Evolutionary conservation across 2,113 vertebrate genomes (phyloP), one percentile per base, ranked within the genome.

Genomic region (Epinephelus fuscoguttatus): DNA sequence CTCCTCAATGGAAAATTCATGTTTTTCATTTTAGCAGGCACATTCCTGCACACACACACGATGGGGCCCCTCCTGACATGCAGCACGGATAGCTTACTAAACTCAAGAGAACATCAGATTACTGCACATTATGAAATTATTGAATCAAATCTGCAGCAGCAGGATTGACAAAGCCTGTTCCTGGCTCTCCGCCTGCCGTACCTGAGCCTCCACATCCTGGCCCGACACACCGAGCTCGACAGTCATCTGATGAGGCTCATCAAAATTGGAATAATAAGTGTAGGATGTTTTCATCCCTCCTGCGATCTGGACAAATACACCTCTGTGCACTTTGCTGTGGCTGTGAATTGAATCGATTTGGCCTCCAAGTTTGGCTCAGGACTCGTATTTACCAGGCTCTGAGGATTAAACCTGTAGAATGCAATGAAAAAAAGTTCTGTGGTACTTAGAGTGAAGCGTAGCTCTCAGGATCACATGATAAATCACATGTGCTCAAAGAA

Each of bases 1-100:
- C 6, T 70, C 37, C 84, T 7, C 74, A 78, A 50, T 73, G 84
- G 88, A 90, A 91, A 82, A 78, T 53, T 70, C 4, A 84, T 84
- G 81, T 78, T 78, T 90, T 82, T 78, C 50, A 75, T 86, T 90
- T 88, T 30, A 53, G 60, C 76, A 23, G 62, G 14, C 80, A 60
- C 81, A 90, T 84, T 82, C 86, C 77, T 74, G 47, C 75, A 64
- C 80, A 83, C 79, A 70, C 81, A 59, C 66, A 60, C 21, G 14
- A 62, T 55, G 70, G 64, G 73, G 72, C 80, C 82, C 75, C 73
- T 80, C 45, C 80, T 78, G 75, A 76, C 49, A 6, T 70, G 47
- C 53, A 78, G 56, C 49, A 8, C 14, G 63, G 17, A 59, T 18
- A 21, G 61, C 76, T 78, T 45, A 30, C 62, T 72, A 75, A 81